Evolutionary conservation across 2,888 invertebrate species (phyloP), one percentile per base, ranked within the genome.

Genomic region (Cryptophagus acutangulus): DNA sequence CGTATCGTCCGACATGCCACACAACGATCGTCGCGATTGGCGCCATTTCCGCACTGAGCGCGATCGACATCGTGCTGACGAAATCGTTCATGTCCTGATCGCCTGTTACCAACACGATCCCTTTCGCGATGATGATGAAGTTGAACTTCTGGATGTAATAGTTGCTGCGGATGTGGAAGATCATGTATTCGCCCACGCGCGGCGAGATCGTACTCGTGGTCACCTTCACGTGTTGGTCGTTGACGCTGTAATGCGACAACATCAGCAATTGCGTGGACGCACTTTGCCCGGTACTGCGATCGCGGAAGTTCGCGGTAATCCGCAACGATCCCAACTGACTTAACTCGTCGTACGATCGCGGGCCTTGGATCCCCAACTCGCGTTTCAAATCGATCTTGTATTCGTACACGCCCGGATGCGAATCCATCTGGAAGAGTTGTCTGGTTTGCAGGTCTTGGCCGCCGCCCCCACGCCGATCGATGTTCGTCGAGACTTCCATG

Each of bases 151-250:
- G 88, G 62, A 94, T 79, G 71, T 80, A 89, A 67, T 87, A 91
- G 68, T 94, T 95, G 41, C 89, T 87, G 54, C 90, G 82, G 15
- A 96, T 88, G 63, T 95, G 95, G 65, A 96, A 87, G 41, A 96
- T 84, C 58, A 95, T 86, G 65, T 93, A 95, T 66, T 94, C 90
- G 17, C 94, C 94, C 10, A 95, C 86, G 74, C 76, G 79, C 0
- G 92, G 87, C 37, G 82, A 73, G 8, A 78, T 78, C 0, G 94
- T 94, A 46, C 87, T 89, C 1, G 94, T 93, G 3, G 82, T 75
- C 13, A 94, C 82, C 61, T 89, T 84, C 6, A 95, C 80, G 62
- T 92, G 90, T 52, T 85, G 84, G 65, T 87, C 79, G 47, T 79
- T 76, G 1, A 85, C 87, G 37, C 92, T 90, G 69, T 83, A 83